phyloP scores from a whole-genome alignment of 2,113 vertebrate species.

The Silurus meridionalis region DNA sequence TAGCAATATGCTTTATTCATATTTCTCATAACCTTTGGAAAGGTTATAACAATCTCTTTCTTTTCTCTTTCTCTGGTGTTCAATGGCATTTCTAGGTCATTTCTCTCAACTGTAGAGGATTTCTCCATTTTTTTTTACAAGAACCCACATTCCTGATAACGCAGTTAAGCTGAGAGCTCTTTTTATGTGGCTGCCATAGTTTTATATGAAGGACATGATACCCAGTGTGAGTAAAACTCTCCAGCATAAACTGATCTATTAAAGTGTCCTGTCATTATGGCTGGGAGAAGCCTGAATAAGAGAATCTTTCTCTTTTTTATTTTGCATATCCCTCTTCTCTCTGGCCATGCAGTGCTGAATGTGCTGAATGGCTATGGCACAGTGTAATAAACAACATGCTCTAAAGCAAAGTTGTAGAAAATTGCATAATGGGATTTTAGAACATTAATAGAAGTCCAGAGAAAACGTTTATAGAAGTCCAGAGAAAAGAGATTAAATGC shows the following conservation, averaged over 20 bases:
- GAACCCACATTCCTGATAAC: conserved; percentile 1
- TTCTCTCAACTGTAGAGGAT: background rate
- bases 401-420: background rate
- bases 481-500: background rate
- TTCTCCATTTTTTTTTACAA: conserved; percentile 29
- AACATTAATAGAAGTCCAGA: background rate
- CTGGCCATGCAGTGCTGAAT: conserved; percentile 1
- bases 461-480: background rate
- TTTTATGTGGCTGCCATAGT: conserved; percentile 20
- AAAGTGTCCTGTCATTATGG: conserved; percentile 18
- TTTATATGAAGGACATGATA: conserved; percentile 20
- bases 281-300: background rate
- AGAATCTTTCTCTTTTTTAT: conserved; percentile 28
- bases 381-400: conserved; percentile 32
- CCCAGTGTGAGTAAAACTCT: conserved; percentile 29
- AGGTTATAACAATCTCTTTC: conserved; percentile 24
- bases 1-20: conserved; percentile 1
- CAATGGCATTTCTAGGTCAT: background rate
- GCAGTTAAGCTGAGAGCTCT: background rate
- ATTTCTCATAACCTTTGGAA: conserved; percentile 45
- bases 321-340: conserved; percentile 5
- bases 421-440: background rate
- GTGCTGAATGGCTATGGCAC: conserved; percentile 13
- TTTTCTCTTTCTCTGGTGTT: background rate
- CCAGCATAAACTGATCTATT: conserved; percentile 34